Conservation (phyloP, 1,140 invertebrate species). For the Pectinophora gossypiella region DNA sequence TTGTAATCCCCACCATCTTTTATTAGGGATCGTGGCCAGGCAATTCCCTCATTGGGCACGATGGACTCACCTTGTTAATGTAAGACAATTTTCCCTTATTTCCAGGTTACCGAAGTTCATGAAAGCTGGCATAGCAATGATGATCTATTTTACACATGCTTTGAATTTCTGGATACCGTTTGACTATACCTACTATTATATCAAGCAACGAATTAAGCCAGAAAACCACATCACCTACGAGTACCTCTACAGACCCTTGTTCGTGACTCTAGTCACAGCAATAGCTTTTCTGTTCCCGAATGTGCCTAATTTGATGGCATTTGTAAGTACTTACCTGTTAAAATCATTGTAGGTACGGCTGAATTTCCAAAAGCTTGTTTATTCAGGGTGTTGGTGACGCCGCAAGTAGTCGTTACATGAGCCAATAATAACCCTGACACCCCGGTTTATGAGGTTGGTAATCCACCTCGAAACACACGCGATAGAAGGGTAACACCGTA, state of each 20-base stretch:
- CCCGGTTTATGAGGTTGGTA: too few species aligned
- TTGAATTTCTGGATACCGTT: slow-evolving; percentile 59
- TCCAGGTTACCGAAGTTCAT: slow-evolving; percentile 42
- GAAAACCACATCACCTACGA: slow-evolving; percentile 36
- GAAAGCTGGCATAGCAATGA: slow-evolving; percentile 39
- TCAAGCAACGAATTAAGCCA: slow-evolving; percentile 23
- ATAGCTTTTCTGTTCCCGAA: slow-evolving; percentile 48
- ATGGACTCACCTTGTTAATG: not conserved
- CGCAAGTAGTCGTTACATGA: too few species aligned
- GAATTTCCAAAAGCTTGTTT: too few species aligned
- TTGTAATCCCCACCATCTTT: too few species aligned
- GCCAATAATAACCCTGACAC: too few species aligned
- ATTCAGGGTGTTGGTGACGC: too few species aligned
- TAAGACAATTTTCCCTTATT: slow-evolving; percentile 2
- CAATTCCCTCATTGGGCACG: too few species aligned
- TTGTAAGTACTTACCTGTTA: slow-evolving; percentile 52
- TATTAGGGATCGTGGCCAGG: too few species aligned
- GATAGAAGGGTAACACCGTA: too few species aligned
- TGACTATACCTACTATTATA: slow-evolving; percentile 43
- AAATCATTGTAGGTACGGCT: too few species aligned
- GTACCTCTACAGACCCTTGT: slow-evolving; percentile 34
- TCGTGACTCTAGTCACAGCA: slow-evolving; percentile 29
- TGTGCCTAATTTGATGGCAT: slow-evolving; percentile 53
- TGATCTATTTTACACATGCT: slow-evolving; percentile 55
- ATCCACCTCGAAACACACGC: too few species aligned